phyloP scores from a whole-genome alignment of 2,888 invertebrate genomes.

The Drosophila bunnanda region DNA sequence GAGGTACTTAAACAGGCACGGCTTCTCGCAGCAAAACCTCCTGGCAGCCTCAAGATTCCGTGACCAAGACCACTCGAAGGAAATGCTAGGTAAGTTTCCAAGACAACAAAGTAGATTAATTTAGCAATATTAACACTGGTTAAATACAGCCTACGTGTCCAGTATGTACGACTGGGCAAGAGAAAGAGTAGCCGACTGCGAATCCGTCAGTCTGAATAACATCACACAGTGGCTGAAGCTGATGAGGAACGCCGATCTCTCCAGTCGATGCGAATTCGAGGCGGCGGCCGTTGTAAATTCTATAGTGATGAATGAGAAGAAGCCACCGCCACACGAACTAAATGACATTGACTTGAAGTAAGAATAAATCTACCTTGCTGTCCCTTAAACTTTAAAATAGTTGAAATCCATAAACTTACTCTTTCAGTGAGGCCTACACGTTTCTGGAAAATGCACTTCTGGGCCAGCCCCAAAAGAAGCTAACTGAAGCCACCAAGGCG shows the following conservation, averaged over 20 bases:
- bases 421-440: slow-evolving; percentile 73
- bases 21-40: slow-evolving; percentile 48
- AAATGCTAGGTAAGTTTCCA: slow-evolving; percentile 40
- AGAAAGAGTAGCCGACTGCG: slow-evolving; percentile 69
- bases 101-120: not conserved
- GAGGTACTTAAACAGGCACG: slow-evolving; percentile 35
- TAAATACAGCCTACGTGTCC: slow-evolving; percentile 67
- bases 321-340: slow-evolving; percentile 54
- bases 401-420: not conserved
- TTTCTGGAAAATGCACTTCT: slow-evolving; percentile 79
- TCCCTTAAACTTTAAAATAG: not conserved
- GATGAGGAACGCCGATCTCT: slow-evolving; percentile 56
- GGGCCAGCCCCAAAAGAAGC: slow-evolving; percentile 77
- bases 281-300: slow-evolving; percentile 73
- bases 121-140: not conserved
- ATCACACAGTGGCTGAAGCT: slow-evolving; percentile 77
- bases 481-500: slow-evolving; percentile 64
- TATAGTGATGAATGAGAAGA: slow-evolving; percentile 67
- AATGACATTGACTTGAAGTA: slow-evolving; percentile 56
- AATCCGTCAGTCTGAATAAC: slow-evolving; percentile 71
- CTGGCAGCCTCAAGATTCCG: slow-evolving; percentile 9
- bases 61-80: slow-evolving; percentile 1
- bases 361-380: not conserved
- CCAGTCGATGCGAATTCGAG: slow-evolving; percentile 71
- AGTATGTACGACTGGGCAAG: slow-evolving; percentile 59